Percentiles rank a stretch among this genome's conserved stretches.
Evolutionary conservation across 2,113 vertebrate genomes (phyloP).

Genomic region (Pelodiscus sinensis): DNA sequence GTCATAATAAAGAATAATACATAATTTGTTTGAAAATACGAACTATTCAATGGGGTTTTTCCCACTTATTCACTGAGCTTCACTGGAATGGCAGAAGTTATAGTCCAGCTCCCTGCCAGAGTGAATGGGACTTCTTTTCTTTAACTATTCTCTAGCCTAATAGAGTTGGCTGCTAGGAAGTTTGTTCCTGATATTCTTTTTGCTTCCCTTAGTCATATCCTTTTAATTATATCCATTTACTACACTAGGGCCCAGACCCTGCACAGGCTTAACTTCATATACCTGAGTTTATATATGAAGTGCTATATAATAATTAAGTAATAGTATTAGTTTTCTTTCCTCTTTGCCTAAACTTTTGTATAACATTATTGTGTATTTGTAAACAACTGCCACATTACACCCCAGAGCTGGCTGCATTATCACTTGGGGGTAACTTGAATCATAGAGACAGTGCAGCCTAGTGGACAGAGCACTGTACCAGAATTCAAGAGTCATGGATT

Average conservation of each 20-base stretch:
- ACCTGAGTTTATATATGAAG: background rate
- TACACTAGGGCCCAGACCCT: background rate
- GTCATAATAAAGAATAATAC: background rate
- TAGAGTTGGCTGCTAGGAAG: background rate
- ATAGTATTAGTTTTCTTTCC: background rate
- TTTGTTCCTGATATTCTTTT: background rate
- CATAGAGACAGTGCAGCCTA: background rate
- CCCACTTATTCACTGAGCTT: background rate
- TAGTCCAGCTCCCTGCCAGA: background rate
- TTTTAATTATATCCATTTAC: background rate
- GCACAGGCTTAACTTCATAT: background rate
- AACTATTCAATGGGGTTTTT: background rate
- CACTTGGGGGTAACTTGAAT: background rate
- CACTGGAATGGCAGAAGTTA: background rate
- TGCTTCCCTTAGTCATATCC: background rate
- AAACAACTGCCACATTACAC: background rate
- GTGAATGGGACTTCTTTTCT: background rate
- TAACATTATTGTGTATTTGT: background rate
- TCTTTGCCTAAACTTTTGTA: background rate
- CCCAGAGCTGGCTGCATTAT: rapidly evolving
- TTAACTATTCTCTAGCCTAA: background rate
- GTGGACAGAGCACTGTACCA: background rate
- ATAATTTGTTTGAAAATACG: background rate
- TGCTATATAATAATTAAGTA: background rate
- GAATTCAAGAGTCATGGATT: background rate